These are phyloP conservation scores for Gopherus evgoodei DNA, from an alignment of 2,113 vertebrate species.

Conservation along the genomic window DNA sequence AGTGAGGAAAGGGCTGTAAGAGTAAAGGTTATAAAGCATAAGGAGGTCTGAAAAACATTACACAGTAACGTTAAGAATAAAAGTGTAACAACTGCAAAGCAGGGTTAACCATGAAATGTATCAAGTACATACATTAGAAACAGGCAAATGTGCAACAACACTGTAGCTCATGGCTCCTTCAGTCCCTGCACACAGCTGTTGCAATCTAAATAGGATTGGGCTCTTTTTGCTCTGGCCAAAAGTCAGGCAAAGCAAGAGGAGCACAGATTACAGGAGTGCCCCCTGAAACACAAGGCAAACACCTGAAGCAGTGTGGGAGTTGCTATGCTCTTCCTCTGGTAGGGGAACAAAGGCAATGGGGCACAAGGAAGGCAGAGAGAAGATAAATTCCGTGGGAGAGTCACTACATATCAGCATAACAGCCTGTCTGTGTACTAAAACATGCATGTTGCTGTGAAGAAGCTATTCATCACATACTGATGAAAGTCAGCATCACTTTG, in stretches of 20 bases:
- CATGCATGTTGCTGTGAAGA: neutral
- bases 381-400: neutral
- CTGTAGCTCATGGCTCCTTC: neutral
- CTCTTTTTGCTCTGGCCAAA: constrained; percentile 21
- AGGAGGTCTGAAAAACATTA: constrained; percentile 6
- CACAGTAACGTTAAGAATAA: neutral
- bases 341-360: neutral
- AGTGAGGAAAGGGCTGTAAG: neutral
- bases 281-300: neutral
- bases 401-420: neutral
- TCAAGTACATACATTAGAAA: constrained; percentile 7
- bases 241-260: constrained; percentile 29
- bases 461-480: neutral
- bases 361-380: neutral
- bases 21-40: neutral
- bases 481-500: neutral
- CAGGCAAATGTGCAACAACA: neutral
- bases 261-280: constrained; percentile 15
- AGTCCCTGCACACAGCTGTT: neutral
- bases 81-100: neutral
- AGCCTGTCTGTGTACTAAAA: neutral
- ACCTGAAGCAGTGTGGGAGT: neutral
- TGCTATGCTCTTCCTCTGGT: neutral
- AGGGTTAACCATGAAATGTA: neutral
- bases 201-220: neutral